Conservation (phyloP, 1,140 invertebrate genomes). For the Platyscapa corneri region DNA sequence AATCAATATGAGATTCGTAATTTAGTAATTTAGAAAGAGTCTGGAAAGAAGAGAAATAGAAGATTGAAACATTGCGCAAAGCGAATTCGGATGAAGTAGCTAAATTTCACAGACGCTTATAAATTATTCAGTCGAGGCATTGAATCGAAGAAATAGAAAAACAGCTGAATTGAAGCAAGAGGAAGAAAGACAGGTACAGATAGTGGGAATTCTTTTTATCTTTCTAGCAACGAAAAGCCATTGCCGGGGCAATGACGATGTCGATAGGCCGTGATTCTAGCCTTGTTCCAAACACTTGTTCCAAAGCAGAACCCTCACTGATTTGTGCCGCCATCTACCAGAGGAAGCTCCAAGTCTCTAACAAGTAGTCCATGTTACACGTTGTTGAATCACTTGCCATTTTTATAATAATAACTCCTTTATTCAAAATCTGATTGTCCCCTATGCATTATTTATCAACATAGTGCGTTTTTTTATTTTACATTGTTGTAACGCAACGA, state of each 20-base stretch:
- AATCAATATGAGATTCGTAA: slow-evolving; percentile 15
- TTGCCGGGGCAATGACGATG: slow-evolving; percentile 49
- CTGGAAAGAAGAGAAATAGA: slow-evolving; percentile 27
- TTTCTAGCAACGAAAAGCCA: neutral
- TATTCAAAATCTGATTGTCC: neutral
- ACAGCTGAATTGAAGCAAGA: slow-evolving; percentile 23
- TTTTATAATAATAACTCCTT: neutral
- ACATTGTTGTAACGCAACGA: neutral
- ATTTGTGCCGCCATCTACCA: slow-evolving; percentile 69
- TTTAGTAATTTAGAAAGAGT: slow-evolving; percentile 23
- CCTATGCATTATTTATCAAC: neutral
- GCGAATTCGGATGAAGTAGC: slow-evolving; percentile 27
- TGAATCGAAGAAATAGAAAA: slow-evolving; percentile 38
- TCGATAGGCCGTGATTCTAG: slow-evolving; percentile 61
- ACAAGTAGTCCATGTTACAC: slow-evolving; percentile 61
- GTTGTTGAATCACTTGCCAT: slow-evolving; percentile 48
- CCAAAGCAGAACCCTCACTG: slow-evolving; percentile 53
- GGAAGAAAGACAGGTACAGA: neutral
- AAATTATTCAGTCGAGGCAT: slow-evolving; percentile 51
- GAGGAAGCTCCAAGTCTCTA: slow-evolving; percentile 59
- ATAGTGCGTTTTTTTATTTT: neutral
- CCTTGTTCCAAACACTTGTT: slow-evolving; percentile 57
- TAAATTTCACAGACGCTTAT: slow-evolving; percentile 50
- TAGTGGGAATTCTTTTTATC: neutral
- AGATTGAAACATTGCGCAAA: slow-evolving; percentile 43